Evolutionary conservation across 2,888 invertebrate genomes (phyloP), one percentile per base, ranked within the genome.

Genomic region (Rhynchonema sp.): DNA sequence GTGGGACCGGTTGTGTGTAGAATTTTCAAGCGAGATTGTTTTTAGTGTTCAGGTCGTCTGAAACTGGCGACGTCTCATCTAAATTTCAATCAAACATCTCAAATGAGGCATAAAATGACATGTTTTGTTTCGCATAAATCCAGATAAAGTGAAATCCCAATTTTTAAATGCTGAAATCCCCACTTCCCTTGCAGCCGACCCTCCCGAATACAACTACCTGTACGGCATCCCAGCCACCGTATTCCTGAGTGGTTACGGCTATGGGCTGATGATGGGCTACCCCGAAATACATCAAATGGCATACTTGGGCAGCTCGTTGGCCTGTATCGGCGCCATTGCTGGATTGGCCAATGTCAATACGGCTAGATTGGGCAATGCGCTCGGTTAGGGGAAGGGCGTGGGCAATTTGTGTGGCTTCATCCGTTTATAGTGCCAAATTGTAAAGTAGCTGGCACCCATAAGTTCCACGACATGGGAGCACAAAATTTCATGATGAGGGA

Each of bases 311-410:
- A 66, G 87, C 0, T 86, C 86, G 0, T 77, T 89, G 56, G 87
- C 87, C 75, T 89, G 88, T 74, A 86, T 89, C 0, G 88, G 88
- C 22, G 87, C 88, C 1, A 76, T 89, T 29, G 87, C 85, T 25
- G 88, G 88, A 1, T 80, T 89, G 23, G 84, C 85, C 66, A 85
- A 86, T 0, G 88, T 89, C 73, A 79, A 77, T 58, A 86, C 88
- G 0, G 82, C 85, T 1, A 78, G 88, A 63, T 78, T 87, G 66
- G 88, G 88, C 71, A 89, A 89, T 76, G 82, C 83, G 65, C 80
- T 89, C 20, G 88, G 87, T 75, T 86, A 87, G 80, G 1, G 17
- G 3, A 26, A 13, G 3, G 26, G 46, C 6, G 56, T 56, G 6
- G 56, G 6, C 25, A 20, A 6, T 52, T 6, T 56, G 56, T 57